Evolutionary conservation across 1,140 invertebrate genomes (phyloP).

Genomic region (Platyscapa corneri): DNA sequence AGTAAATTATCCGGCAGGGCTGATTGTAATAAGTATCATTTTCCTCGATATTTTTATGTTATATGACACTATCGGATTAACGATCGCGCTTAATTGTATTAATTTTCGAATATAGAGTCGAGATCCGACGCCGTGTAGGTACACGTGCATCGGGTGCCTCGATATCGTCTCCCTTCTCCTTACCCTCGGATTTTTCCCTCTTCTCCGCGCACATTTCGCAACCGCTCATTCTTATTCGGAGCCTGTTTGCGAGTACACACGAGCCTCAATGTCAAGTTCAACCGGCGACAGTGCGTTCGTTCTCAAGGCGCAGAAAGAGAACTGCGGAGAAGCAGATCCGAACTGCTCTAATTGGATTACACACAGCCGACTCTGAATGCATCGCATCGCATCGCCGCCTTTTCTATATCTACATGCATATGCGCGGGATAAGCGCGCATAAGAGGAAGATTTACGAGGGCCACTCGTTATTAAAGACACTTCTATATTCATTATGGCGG

Average conservation of each 20-base stretch:
- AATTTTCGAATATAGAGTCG: constrained; percentile 25
- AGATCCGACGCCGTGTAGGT: too few species aligned
- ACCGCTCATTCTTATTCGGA: neutral
- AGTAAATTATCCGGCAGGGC: neutral
- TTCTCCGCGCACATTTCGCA: neutral
- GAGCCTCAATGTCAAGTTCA: constrained; percentile 24
- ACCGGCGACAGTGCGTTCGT: neutral
- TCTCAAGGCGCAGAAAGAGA: neutral
- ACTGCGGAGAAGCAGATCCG: neutral
- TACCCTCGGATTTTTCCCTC: neutral
- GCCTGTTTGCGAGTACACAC: neutral
- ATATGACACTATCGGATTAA: neutral
- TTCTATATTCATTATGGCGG: constrained; percentile 30
- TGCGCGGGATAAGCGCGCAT: too few species aligned
- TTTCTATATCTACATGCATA: neutral
- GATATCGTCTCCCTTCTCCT: neutral
- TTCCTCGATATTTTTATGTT: neutral
- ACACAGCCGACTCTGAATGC: neutral
- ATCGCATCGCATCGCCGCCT: too few species aligned
- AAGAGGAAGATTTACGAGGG: constrained; percentile 17
- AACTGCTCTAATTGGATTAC: constrained; percentile 50
- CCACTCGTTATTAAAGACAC: constrained; percentile 34
- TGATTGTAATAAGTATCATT: neutral
- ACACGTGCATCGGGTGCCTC: too few species aligned
- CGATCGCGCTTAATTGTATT: constrained; percentile 29